A percentile compares a stretch with the other conserved stretches of the same genome.
Evolutionary conservation across 2,888 invertebrate genomes (phyloP).

Genomic region (Sarcophaga variegata): DNA sequence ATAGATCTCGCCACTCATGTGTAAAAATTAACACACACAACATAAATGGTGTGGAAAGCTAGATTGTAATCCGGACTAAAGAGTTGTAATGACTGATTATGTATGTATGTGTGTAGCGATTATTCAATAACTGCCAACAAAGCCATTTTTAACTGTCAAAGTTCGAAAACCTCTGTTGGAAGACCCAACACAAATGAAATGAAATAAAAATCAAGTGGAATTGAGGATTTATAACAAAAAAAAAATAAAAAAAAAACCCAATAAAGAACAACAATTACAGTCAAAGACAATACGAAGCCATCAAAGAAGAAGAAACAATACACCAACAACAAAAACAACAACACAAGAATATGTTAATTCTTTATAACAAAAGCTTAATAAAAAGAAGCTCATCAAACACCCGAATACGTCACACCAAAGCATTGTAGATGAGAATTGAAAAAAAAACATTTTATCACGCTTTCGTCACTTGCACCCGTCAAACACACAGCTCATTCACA

Average conservation of each 20-base stretch:
- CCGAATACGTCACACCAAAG: slow-evolving; percentile 14
- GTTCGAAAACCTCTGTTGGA: too few relatives aligned
- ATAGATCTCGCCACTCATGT: too few relatives aligned
- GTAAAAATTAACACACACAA: too few relatives aligned
- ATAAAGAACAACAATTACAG: slow-evolving; percentile 13
- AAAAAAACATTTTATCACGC: slow-evolving; percentile 20
- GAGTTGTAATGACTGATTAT: too few relatives aligned
- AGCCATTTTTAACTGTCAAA: too few relatives aligned
- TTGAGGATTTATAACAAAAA: slow-evolving; percentile 17
- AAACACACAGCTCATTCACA: background rate
- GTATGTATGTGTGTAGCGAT: too few relatives aligned
- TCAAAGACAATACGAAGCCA: background rate
- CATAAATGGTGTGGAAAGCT: too few relatives aligned
- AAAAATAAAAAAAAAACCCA: background rate
- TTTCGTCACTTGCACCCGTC: slow-evolving; percentile 52
- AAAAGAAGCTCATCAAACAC: background rate
- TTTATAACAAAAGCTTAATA: slow-evolving; percentile 36
- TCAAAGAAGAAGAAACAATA: slow-evolving; percentile 11
- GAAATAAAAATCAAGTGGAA: slow-evolving; percentile 45
- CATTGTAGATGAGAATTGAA: slow-evolving; percentile 1
- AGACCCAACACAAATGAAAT: background rate
- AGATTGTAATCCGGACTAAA: too few relatives aligned
- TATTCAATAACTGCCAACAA: too few relatives aligned
- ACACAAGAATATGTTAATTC: slow-evolving; percentile 37
- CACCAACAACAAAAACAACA: slow-evolving; percentile 30